Evolutionary conservation across 64 coral and sea anemone genomes (phyloP), one percentile per base, ranked within the genome.

Genomic region (Actinia tenebrosa): DNA sequence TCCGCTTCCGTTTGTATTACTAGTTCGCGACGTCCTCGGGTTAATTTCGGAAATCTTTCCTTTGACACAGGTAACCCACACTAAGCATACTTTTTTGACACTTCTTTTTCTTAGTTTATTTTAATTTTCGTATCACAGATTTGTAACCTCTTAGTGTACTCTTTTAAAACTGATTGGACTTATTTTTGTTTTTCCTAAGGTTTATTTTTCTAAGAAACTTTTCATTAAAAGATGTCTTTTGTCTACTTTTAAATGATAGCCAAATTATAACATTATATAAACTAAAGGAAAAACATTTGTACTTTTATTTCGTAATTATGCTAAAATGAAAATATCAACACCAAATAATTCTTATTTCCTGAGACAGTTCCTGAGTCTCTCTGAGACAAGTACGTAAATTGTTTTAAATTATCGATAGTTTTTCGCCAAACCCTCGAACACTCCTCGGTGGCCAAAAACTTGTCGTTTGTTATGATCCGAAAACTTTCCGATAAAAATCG

Each of bases 401-500:
- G 47, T 8, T 50, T 50, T 8, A 50, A 50, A 50, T 42, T 75
- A 30, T 75, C 69, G 27, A 75, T 75, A 30, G 8, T 25, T 25
- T 75, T n/a, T 75, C 69, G 69, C 11, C 14, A 42, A 75, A 3
- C 26, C 26, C 11, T 75, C 69, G 69, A 15, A 37, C 69, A 30
- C 26, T 30, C 69, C 7, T 72, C 69, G 69, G 10, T 26, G 37
- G 13, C 23, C 69, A 72, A 11, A 75, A 75, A 75, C 37, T 7
- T 14, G 69, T 75, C 10, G 69, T 43, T 75, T 42, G 69, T 75
- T 75, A 75, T 75, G 23, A 45, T 85, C 6, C 90, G 90, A 87
- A 64, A 23, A 87, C 26, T 47, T 60, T 45, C 56, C 94, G 94
- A 85, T 52, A 86, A 86, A 27, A 80, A 68, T 86, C 60, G 87